Base-by-base conservation (phyloP, 2,113 vertebrate species). In the Rhagologus leucostigma region DNA sequence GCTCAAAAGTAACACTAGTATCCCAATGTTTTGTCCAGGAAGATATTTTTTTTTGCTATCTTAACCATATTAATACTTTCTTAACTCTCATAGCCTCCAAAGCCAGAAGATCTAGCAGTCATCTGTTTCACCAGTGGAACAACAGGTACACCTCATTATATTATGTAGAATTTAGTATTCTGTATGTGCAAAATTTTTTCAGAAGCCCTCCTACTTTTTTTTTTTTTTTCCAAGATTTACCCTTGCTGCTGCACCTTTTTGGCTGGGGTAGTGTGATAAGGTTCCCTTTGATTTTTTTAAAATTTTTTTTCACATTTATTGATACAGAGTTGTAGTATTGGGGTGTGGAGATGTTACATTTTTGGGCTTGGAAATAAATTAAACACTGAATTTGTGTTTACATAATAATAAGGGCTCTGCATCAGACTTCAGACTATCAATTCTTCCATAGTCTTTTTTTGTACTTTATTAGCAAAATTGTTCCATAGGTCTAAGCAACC, bases 41-140 rank as follows among this genome's bases (percentile, higher is more conserved):
- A 85, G 69, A 46, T 85, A 12, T 74, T 85, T 80, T 67, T 75
- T 68, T 53, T 67, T 33, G 63, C 37, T 56, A 15, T 94, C 47
- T 89, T 75, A 96, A 83, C 56, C 53, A 20, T 64, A 50, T 47
- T 81, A 44, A 88, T 89, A 30, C 16, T 91, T 86, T 79, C 89
- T 87, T 95, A 55, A 94, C 35, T 93, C 32, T 95, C 83, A 33
- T 84, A 99, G 99, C 99, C 99, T 92, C 99, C 99, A 95, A 97
- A 98, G 91, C 98, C 99, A 85, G 98, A 99, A 97, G 99, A 99
- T 96, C 97, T 99, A 97, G 99, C 99, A 80, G 95, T 99, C 88
- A 98, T 99, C 96, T 99, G 99, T 97, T 99, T 99, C 97, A 99
- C 99, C 97, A 99, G 99, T 95, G 99, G 99, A 97, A 99, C 99